Conservation (phyloP, 1,140 invertebrate species). For the Zaprionus nigranus region DNA sequence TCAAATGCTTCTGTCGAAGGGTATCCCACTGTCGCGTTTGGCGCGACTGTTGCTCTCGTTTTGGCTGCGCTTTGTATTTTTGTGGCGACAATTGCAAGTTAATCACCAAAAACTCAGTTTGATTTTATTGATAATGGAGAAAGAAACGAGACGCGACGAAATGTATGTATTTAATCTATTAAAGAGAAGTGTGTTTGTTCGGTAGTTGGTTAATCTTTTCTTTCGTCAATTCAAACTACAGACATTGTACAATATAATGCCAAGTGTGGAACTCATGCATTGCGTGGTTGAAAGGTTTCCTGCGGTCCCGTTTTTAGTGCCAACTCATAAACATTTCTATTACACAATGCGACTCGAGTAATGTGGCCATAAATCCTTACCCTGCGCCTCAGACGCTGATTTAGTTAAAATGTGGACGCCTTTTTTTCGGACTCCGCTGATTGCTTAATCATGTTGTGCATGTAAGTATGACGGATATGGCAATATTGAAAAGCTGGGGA, state of each 20-base stretch:
- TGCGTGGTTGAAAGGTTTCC: slow-evolving; percentile 22
- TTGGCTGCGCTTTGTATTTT: not conserved
- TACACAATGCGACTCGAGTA: slow-evolving; percentile 50
- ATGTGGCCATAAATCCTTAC: slow-evolving; percentile 70
- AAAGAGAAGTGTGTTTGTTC: slow-evolving; percentile 5
- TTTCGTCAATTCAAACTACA: not conserved
- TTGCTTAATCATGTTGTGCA: slow-evolving; percentile 76
- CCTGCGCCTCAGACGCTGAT: slow-evolving; percentile 49
- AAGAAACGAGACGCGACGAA: not conserved
- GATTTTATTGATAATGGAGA: not conserved
- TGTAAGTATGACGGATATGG: slow-evolving; percentile 61
- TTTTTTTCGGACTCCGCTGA: slow-evolving; percentile 53
- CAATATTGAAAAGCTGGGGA: slow-evolving; percentile 73
- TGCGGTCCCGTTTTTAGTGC: slow-evolving; percentile 48
- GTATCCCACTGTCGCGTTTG: too few relatives aligned
- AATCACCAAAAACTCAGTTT: not conserved
- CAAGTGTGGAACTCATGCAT: slow-evolving; percentile 57
- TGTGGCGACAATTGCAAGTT: not conserved
- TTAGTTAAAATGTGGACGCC: slow-evolving; percentile 60
- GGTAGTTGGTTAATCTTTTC: not conserved
- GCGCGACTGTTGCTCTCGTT: too few relatives aligned
- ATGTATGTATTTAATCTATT: not conserved
- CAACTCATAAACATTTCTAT: slow-evolving; percentile 67
- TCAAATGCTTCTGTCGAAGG: too few relatives aligned
- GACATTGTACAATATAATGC: slow-evolving; percentile 23